Evolutionary conservation across 2,888 invertebrate species (phyloP), one percentile per base, ranked within the genome.

Genomic region (Erebia aethiops): DNA sequence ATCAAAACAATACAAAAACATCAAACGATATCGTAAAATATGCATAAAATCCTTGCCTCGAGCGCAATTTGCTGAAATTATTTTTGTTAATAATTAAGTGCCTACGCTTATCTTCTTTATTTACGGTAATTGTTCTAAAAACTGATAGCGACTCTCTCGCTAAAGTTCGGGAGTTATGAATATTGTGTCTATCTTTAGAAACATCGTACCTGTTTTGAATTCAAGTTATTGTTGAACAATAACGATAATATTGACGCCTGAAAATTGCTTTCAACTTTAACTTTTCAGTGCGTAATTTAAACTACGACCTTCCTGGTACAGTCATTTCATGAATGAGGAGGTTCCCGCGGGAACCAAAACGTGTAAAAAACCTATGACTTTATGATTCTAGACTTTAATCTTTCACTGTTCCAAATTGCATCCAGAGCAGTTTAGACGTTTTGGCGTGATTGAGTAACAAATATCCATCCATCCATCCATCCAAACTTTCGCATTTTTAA

Each of bases 101-200:
- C 18, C 10, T 18, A 77, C 76, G 84, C 85, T 89, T 89, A 90
- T 90, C 89, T 87, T 67, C 62, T 72, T 66, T 86, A 82, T 88
- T 87, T 87, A 84, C 81, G 83, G 85, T 86, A 85, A 85, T 85
- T 86, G 82, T 84, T 84, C 79, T 77, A 78, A 80, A 81, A 68
- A 65, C 65, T 68, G 73, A 60, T 67, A 69, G 63, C n/a, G 82
- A 81, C 83, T 83, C 83, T 83, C 84, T 78, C 74, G 83, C 86
- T 84, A 82, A 76, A 84, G 83, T 80, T 82, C 84, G 74, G 80
- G 74, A 74, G 70, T 74, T 72, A 73, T 76, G 71, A 76, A 71
- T 43, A 41, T 52, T 70, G 64, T 69, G 26, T 46, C 13, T 46
- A 46, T 65, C 18, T 67, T 49, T 26, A 41, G 11, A 64, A 65